Evolutionary conservation across 2,113 vertebrate species (phyloP).

Genomic region (Butorides virescens): DNA sequence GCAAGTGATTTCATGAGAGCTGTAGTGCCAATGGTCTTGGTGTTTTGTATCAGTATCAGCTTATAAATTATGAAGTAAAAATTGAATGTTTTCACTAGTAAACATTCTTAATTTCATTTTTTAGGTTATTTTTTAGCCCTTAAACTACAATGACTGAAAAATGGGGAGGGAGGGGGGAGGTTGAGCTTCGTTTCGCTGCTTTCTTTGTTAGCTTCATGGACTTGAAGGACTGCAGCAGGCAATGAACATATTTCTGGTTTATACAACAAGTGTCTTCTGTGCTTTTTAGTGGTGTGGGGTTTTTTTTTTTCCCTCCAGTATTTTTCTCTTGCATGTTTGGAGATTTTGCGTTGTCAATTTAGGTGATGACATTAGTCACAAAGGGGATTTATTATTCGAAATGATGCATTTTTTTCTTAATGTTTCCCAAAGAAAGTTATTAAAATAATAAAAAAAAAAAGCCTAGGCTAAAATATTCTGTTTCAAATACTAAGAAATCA

Average conservation of each 20-base stretch:
- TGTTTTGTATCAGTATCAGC: accelerated
- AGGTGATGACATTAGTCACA: background rate
- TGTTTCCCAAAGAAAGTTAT: background rate
- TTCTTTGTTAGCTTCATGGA: background rate
- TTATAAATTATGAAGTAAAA: background rate
- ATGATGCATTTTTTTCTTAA: background rate
- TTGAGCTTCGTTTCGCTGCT: background rate
- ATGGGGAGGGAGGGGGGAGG: accelerated
- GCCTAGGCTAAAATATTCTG: background rate
- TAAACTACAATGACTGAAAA: background rate
- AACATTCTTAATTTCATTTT: background rate
- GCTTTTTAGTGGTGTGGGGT: background rate
- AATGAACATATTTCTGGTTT: background rate
- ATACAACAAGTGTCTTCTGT: background rate
- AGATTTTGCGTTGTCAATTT: background rate
- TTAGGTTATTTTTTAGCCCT: background rate
- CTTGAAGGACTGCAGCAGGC: background rate
- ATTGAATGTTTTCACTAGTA: background rate
- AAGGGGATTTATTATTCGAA: background rate
- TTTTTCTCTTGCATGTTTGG: background rate
- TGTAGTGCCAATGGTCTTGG: background rate
- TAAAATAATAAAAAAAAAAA: background rate
- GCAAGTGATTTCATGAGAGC: background rate
- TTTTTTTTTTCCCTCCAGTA: background rate
- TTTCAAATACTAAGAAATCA: background rate